These are phyloP conservation scores for Okamejei kenojei DNA, from an alignment of 2,797 vertebrate species.

Conservation along the genomic window DNA sequence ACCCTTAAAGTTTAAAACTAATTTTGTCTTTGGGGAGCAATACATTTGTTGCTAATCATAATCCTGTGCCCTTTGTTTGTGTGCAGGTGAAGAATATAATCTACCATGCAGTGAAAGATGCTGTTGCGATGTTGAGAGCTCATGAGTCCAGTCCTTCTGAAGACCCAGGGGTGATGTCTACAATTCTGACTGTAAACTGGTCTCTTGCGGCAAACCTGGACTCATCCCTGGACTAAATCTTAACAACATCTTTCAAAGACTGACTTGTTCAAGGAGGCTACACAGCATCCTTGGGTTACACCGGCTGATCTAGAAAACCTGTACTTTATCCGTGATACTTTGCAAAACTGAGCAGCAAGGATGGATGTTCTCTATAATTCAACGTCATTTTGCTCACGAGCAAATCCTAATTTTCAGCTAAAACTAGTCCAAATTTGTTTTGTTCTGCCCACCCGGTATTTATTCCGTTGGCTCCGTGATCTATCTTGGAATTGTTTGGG, in stretches of 20 bases:
- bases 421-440: not conserved
- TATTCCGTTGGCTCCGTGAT: not conserved
- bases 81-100: slow-evolving; percentile 68
- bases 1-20: too few species aligned
- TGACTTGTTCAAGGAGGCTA: not conserved
- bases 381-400: not conserved
- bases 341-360: not conserved
- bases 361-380: not conserved
- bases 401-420: not conserved
- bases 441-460: not conserved
- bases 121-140: slow-evolving; percentile 62
- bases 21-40: not conserved
- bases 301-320: not conserved
- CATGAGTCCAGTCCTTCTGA: slow-evolving; percentile 57
- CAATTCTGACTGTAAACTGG: slow-evolving; percentile 52
- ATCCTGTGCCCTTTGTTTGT: not conserved
- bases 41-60: not conserved
- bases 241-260: not conserved
- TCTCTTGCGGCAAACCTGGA: slow-evolving; percentile 55
- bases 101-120: slow-evolving; percentile 68
- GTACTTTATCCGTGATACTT: not conserved
- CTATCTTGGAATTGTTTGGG: not conserved
- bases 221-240: slow-evolving; percentile 41
- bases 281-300: not conserved
- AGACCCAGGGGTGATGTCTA: slow-evolving; percentile 46